A percentile compares a stretch with the other conserved stretches of the same genome.
phyloP scores from a whole-genome alignment of 2,797 vertebrate genomes.

The Decapterus maruadsi region DNA sequence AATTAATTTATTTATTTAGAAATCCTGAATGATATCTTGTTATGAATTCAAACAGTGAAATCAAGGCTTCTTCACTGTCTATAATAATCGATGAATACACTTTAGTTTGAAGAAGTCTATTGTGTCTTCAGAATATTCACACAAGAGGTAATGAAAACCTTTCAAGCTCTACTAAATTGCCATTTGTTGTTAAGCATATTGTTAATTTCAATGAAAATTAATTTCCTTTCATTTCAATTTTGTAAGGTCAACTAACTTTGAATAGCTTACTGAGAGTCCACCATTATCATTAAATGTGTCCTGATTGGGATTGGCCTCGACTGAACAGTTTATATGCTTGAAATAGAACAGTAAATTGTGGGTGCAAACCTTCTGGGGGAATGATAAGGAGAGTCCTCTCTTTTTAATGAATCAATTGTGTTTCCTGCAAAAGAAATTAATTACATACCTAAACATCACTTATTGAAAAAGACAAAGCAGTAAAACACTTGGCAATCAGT shows the following conservation, averaged over 20 bases:
- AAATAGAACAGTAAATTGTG: constrained; percentile 84
- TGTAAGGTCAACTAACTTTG: constrained; percentile 86
- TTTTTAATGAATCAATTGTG: constrained; percentile 89
- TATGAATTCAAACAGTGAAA: constrained; percentile 36
- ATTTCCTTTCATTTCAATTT: constrained; percentile 85
- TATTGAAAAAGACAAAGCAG: constrained; percentile 84
- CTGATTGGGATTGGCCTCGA: constrained; percentile 81
- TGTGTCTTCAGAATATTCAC: constrained; percentile 53
- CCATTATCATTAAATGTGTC: constrained; percentile 84
- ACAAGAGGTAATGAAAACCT: constrained; percentile 63
- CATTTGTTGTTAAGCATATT: constrained; percentile 78
- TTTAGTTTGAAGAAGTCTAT: constrained; percentile 34
- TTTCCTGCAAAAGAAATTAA: constrained; percentile 85
- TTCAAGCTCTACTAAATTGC: constrained; percentile 75
- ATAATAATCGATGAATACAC: constrained; percentile 37
- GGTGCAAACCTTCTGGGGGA: constrained; percentile 81
- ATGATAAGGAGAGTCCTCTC: constrained; percentile 83
- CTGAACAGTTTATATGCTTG: constrained; percentile 80
- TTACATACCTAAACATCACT: constrained; percentile 85
- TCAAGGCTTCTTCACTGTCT: constrained; percentile 23
- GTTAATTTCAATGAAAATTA: constrained; percentile 86
- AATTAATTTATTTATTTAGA: constrained; percentile 4
- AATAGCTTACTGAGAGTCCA: constrained; percentile 80
- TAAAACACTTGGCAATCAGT: constrained; percentile 81
- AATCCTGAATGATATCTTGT: constrained; percentile 28